phyloP scores from a whole-genome alignment of 2,797 vertebrate genomes.

The Melanotaenia parkinsoni region DNA sequence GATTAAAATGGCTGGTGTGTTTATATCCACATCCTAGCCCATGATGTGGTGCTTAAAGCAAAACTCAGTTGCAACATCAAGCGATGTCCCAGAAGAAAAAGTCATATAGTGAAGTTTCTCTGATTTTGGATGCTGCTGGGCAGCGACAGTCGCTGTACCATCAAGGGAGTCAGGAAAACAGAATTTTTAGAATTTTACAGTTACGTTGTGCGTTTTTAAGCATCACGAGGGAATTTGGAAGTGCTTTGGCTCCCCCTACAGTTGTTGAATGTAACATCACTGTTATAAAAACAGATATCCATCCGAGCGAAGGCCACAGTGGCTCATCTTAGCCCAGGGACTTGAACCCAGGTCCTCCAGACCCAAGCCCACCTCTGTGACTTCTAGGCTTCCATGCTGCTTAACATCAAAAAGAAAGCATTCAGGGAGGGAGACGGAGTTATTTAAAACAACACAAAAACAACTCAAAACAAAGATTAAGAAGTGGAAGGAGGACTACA shows the following conservation, averaged over 20 bases:
- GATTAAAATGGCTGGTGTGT: no score
- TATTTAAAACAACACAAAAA: no score
- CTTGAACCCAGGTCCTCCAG: no score
- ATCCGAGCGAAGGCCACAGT: background rate
- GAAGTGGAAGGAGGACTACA: no score
- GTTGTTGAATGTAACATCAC: background rate
- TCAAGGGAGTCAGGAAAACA: background rate
- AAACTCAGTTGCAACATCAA: background rate
- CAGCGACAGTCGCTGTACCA: background rate
- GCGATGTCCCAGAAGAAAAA: background rate
- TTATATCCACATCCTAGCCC: background rate
- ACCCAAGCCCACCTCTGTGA: no score
- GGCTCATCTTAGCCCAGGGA: no score
- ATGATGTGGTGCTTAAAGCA: background rate
- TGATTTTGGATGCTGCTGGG: background rate
- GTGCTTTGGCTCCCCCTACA: background rate
- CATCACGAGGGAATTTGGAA: no score
- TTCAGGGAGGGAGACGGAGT: no score
- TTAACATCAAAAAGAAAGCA: no score
- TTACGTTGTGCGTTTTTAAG: background rate
- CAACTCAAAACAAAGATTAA: no score
- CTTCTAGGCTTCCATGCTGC: no score
- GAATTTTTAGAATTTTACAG: background rate
- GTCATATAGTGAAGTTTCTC: background rate
- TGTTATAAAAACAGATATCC: background rate